Evolutionary conservation across 2,797 vertebrate genomes (phyloP), one percentile per base, ranked within the genome.

Genomic region (Galago senegalensis): DNA sequence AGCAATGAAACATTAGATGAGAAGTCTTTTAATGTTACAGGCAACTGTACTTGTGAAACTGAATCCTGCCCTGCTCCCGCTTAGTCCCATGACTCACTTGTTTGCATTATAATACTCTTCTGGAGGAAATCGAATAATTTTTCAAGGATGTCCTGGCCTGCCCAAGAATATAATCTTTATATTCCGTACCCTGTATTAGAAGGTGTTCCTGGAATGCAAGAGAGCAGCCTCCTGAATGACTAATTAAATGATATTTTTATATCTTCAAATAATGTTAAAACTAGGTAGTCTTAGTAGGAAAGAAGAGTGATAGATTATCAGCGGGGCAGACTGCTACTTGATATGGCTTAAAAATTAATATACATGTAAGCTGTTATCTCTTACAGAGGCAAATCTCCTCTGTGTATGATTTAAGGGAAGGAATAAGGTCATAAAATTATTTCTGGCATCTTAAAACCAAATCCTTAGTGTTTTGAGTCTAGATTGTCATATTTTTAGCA

Each of bases 171-270:
- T 76, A 83, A 79, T 8, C 34, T 92, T 92, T 90, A 53, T 20
- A 91, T 3, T 77, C 53, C 76, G 89, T 93, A 82, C 18, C 11
- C 87, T 95, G 65, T 96, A 63, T 91, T 93, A 87, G 77, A 89
- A 97, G 88, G 85, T 97, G 85, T 83, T 94, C 93, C 87, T 94
- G 88, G 89, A 90, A 89, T 81, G 31, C 56, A 92, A 77, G 89
- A 89, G 81, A 81, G 49, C 65, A 34, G 94, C 63, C 56, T 94
- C 82, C 94, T 88, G 88, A 88, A 87, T 77, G 87, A 29, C 61
- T 94, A 82, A 93, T 72, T 90, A 93, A 81, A 88, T 92, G 88
- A 86, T 87, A 87, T 91, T 92, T 95, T 96, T 73, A 61, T 91
- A 85, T 89, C 80, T 89, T 72, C 31, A 85, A 94, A 37, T 94